Evolutionary conservation across 2,888 invertebrate genomes (phyloP).

Genomic region (Argyresthia goedartella): DNA sequence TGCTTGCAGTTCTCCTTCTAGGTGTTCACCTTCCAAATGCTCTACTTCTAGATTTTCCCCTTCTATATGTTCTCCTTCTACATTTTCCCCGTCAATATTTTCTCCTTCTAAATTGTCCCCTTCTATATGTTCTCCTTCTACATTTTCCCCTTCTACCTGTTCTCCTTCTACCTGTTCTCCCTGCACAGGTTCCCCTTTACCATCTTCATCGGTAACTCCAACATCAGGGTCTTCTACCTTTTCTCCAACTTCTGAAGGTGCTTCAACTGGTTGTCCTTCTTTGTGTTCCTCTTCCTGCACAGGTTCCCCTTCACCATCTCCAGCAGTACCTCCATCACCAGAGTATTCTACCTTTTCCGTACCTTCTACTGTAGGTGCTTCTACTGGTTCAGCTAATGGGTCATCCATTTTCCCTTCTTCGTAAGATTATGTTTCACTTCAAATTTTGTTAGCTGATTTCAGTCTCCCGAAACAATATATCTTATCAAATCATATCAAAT

Average conservation of each 20-base stretch:
- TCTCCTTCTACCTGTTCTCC: slow-evolving; percentile 12
- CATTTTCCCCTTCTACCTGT: slow-evolving; percentile 17
- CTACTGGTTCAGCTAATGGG: slow-evolving; percentile 1
- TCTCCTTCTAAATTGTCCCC: slow-evolving; percentile 17
- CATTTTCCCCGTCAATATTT: slow-evolving; percentile 8
- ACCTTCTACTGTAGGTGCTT: background rate
- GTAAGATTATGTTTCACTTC: too few species aligned
- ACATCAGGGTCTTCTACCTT: background rate
- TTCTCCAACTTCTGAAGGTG: background rate
- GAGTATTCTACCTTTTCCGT: background rate
- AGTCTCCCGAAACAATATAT: too few species aligned
- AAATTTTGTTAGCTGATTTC: too few species aligned
- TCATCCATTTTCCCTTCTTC: too few species aligned
- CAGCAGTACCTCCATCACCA: background rate
- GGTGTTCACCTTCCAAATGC: background rate
- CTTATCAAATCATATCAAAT: slow-evolving; percentile 6
- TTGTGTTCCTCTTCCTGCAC: slow-evolving; percentile 3
- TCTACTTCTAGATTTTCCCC: slow-evolving; percentile 19
- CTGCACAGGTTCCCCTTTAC: slow-evolving; percentile 8
- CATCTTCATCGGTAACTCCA: slow-evolving; percentile 1
- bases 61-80: slow-evolving; percentile 8
- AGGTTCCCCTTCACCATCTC: slow-evolving; percentile 7
- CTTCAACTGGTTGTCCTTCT: slow-evolving; percentile 12
- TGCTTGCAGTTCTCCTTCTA: slow-evolving; percentile 17
- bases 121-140: slow-evolving; percentile 15